Conservation (phyloP, 2,888 invertebrate species). For the Caenorhabditis angaria region DNA sequence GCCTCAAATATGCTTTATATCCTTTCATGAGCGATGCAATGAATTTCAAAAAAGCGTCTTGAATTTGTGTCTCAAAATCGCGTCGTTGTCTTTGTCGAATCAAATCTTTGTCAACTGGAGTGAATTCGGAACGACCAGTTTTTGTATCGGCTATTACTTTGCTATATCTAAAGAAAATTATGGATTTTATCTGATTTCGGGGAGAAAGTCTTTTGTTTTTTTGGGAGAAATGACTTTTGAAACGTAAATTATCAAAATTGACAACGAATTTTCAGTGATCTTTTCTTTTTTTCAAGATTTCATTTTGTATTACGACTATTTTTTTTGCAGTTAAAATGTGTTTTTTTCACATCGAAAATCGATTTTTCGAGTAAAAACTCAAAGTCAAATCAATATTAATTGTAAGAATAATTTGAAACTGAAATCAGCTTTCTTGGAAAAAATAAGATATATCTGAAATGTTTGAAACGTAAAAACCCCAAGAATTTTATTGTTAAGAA, state of each 20-base stretch:
- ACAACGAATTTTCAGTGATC: too few species aligned
- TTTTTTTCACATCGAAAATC: constrained; percentile 13
- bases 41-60: constrained; percentile 89
- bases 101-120: constrained; percentile 62
- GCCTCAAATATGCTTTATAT: constrained; percentile 74
- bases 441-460: too few species aligned
- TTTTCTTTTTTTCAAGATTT: too few species aligned
- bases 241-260: too few species aligned
- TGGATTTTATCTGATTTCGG: not conserved
- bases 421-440: too few species aligned
- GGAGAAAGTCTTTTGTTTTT: too few species aligned
- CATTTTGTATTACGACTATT: too few species aligned
- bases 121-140: constrained; percentile 75
- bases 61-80: constrained; percentile 89
- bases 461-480: too few species aligned
- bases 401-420: too few species aligned
- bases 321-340: too few species aligned
- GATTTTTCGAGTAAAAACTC: constrained; percentile 73
- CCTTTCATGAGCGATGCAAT: constrained; percentile 69
- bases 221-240: not conserved
- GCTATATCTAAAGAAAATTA: not conserved
- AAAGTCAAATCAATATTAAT: too few species aligned
- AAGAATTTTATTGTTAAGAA: too few species aligned
- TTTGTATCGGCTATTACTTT: not conserved
- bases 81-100: constrained; percentile 74